Conservation (phyloP, 2,797 vertebrate species). For the Morelia viridis region DNA sequence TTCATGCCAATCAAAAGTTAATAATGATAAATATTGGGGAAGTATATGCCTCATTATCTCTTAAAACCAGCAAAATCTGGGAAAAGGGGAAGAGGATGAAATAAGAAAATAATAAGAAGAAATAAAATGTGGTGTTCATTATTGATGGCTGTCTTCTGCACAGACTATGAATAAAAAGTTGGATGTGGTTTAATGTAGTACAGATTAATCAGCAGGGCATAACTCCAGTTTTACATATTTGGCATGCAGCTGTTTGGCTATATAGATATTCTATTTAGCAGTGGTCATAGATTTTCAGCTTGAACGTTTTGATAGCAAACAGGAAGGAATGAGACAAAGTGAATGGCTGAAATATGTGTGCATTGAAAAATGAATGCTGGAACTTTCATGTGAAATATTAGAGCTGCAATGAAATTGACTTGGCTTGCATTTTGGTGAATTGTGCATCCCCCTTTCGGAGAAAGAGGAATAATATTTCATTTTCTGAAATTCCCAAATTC, state of each 20-base stretch:
- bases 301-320: background rate
- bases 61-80: background rate
- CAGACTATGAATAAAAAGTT: background rate
- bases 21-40: background rate
- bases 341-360: background rate
- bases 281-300: conserved; percentile 1
- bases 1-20: conserved; percentile 10
- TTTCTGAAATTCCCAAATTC: background rate
- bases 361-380: background rate
- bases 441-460: background rate
- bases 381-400: conserved; percentile 6
- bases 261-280: conserved; percentile 10
- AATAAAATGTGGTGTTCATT: background rate
- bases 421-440: conserved; percentile 1
- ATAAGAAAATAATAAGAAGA: background rate
- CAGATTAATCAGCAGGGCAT: conserved; percentile 9
- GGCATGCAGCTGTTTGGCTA: conserved; percentile 14
- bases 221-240: conserved; percentile 5
- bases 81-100: background rate
- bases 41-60: background rate
- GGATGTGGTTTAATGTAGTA: background rate
- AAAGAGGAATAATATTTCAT: background rate
- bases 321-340: background rate
- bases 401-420: conserved; percentile 1
- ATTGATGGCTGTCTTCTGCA: background rate